Percentiles rank a stretch among this genome's conserved stretches.
Evolutionary conservation across 2,113 vertebrate species (phyloP).

Genomic region (Chinchilla lanigera): DNA sequence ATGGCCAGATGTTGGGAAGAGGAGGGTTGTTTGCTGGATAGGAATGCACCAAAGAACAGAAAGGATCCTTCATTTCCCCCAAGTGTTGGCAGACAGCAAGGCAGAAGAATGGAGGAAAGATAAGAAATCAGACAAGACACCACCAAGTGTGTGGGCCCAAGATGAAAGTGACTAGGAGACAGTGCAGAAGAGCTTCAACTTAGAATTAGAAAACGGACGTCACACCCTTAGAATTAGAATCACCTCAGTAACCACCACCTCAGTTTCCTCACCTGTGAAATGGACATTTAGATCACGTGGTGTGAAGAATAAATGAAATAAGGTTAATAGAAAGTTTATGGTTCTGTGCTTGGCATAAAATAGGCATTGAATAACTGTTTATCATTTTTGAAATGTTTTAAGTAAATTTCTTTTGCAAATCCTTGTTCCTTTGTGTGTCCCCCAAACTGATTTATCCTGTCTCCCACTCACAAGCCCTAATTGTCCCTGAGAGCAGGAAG

Average conservation of each 20-base stretch:
- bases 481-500: neutral
- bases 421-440: constrained; percentile 11
- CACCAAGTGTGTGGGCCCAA: neutral
- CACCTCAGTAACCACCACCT: neutral
- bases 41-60: neutral
- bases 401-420: constrained; percentile 33
- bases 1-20: neutral
- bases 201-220: neutral
- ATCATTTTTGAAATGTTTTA: constrained; percentile 57
- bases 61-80: neutral
- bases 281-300: neutral
- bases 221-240: neutral
- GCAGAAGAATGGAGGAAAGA: neutral
- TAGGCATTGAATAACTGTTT: constrained; percentile 25
- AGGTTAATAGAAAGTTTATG: neutral
- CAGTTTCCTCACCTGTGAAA: constrained; percentile 7
- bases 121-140: neutral
- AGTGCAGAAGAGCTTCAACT: neutral
- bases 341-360: constrained; percentile 19
- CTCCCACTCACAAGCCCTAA: constrained; percentile 10
- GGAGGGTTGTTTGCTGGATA: neutral
- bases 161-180: neutral
- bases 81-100: neutral
- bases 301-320: neutral
- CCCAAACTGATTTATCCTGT: constrained; percentile 64